Evolutionary conservation across 1,140 invertebrate species (phyloP).

Genomic region (Sycophila sp.): DNA sequence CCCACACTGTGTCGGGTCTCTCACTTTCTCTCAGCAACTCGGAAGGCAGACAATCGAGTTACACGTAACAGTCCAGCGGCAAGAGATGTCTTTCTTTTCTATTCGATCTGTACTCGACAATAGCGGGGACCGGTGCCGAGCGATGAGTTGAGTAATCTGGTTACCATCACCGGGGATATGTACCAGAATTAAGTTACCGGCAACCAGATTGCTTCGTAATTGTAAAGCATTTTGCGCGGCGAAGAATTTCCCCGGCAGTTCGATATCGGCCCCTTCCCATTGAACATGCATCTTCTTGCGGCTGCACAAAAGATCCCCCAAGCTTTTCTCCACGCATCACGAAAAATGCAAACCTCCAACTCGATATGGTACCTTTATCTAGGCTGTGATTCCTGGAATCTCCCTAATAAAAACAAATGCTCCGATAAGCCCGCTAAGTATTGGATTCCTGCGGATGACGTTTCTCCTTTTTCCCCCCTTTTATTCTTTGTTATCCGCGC

Average conservation of each 20-base stretch:
- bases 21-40: background rate
- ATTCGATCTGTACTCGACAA: background rate
- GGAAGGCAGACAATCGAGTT: background rate
- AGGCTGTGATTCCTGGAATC: too few species aligned
- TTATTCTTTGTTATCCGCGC: too few species aligned
- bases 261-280: background rate
- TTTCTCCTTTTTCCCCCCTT: too few species aligned
- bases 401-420: too few species aligned
- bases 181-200: constrained; percentile 36
- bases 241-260: constrained; percentile 3
- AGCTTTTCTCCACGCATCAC: too few species aligned
- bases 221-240: constrained; percentile 32
- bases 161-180: constrained; percentile 34
- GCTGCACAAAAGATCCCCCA: too few species aligned
- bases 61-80: background rate
- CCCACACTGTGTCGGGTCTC: background rate
- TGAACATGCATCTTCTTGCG: too few species aligned
- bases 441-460: too few species aligned
- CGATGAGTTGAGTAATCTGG: constrained; percentile 23
- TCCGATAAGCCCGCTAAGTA: too few species aligned
- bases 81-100: constrained; percentile 21
- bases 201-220: constrained; percentile 43
- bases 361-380: too few species aligned
- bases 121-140: background rate
- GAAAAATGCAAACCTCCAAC: too few species aligned